Percentiles rank a stretch among this genome's conserved stretches.
Evolutionary conservation across 2,888 invertebrate species (phyloP).

Genomic region (Apodemia mormo): DNA sequence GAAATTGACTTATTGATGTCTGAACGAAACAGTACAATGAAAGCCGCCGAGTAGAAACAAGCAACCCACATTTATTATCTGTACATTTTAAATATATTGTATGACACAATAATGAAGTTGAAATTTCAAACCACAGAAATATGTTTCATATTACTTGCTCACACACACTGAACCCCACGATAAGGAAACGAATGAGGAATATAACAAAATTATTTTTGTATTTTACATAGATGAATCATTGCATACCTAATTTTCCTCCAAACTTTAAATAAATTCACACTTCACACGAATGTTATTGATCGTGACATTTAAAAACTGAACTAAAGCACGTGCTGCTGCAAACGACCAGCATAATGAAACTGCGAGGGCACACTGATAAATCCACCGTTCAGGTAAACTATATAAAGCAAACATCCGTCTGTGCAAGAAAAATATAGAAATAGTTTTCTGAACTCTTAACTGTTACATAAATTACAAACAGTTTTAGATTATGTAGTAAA

Average conservation of each 20-base stretch:
- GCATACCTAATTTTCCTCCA: background rate
- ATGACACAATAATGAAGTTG: background rate
- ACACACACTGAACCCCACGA: conserved; percentile 7
- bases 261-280: conserved; percentile 14
- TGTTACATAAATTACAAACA: background rate
- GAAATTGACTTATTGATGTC: conserved; percentile 4
- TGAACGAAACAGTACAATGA: conserved; percentile 2
- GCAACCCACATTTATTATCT: conserved; percentile 7
- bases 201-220: conserved; percentile 9
- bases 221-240: conserved; percentile 10
- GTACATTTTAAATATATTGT: background rate
- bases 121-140: conserved; percentile 8
- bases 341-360: conserved; percentile 1
- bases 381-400: background rate
- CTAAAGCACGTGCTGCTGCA: too few relatives aligned
- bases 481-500: background rate
- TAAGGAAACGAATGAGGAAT: background rate
- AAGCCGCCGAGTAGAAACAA: background rate
- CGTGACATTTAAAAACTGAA: background rate
- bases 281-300: conserved; percentile 7
- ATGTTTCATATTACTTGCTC: conserved; percentile 5
- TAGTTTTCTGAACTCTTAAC: background rate
- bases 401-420: conserved; percentile 10
- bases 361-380: background rate
- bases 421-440: conserved; percentile 8